Evolutionary conservation across 2,888 invertebrate species (phyloP), one percentile per base, ranked within the genome.

Genomic region (Cerastis leucographa): DNA sequence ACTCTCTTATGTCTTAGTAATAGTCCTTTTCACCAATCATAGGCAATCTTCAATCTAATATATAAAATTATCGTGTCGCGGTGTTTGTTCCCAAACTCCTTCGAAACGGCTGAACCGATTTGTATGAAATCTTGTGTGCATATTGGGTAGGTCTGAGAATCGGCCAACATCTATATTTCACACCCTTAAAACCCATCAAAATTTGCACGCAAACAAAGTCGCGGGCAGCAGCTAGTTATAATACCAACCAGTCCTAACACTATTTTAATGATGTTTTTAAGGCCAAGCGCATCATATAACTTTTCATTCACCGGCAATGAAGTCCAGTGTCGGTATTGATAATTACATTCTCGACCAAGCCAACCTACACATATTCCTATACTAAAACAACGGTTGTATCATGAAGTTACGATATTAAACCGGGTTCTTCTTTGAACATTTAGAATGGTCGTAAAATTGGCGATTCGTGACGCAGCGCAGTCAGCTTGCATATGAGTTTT

Each of bases 391-490:
- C 40, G 67, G 46, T 19, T 12, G 11, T 25, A 64, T 64, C 54
- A 71, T 46, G 51, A 78, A 78, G 68, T 69, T 71, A 59, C 67
- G 40, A 12, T 35, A 71, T 51, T 51, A 65, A 82, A 65, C 68
- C 54, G 35, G 74, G 78, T 35, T 65, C 51, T 9, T 54, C 68
- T 81, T 81, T 65, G 14, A 69, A 9, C 22, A 74, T 78, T 78
- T 65, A 19, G 68, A 44, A 69, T 49, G 71, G 68, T 78, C 78
- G 19, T 82, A 74, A 78, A 74, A 42, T 61, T 12, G 19, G 22
- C 46, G 74, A 81, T 81, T 74, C 71, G 82, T 78, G 81, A 73
- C 51, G 78, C 72, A 70, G 70, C 51, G 78, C 72, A 70, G 70
- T 49, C 51, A 61, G 59, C 68, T 69, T 64, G 74, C 71, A 69